Base-by-base conservation (phyloP, 2,797 vertebrate genomes). In the Mormyrus proboscirostris region DNA sequence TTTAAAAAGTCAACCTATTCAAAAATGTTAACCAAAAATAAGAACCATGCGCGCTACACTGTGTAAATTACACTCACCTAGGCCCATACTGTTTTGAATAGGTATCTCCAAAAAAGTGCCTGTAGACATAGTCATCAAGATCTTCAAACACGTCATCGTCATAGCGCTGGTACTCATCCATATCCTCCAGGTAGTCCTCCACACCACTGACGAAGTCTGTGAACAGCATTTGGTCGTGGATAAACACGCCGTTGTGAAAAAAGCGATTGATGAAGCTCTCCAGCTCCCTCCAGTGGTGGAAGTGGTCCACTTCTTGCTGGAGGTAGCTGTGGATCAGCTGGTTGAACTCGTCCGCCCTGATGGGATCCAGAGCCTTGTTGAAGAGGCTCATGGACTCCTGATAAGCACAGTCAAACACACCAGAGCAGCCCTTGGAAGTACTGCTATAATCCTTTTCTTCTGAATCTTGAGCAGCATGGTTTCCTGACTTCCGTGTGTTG, bases 161-260 rank as follows among this genome's bases (percentile, higher is more conserved):
- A 4, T 93, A 93, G 33, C 94, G 93, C 59, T 95, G 96, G 92
- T 99, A 97, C 89, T 97, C 97, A 50, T 96, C 94, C 94, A 99
- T 96, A 92, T 97, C 95, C 89, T 94, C 96, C 90, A 99, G 96
- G 91, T 98, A 99, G 92, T 96, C 95, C 91, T 98, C 97, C 90
- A 99, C 95, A 14, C 96, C 96, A 4, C 95, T 97, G 44, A 99
- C 96, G 91, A 99, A 99, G 95, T 99, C 98, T 0, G 97, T 96
- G 93, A 99, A 99, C 88, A 97, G 95, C 97, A 99, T 99, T 94
- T 96, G 97, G 92, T 99, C 97, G 0, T 99, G 98, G 93, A 98
- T 97, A 93, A 99, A 99, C 88, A 99, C 29, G 0, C 98, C 98
- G 2, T 99, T 96, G 59, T 94, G 96, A 93, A 99, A 99, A 95